A percentile compares a stretch with the other conserved stretches of the same genome.
Evolutionary conservation across 2,888 invertebrate species (phyloP).

Genomic region (Himalopsyche anomala): DNA sequence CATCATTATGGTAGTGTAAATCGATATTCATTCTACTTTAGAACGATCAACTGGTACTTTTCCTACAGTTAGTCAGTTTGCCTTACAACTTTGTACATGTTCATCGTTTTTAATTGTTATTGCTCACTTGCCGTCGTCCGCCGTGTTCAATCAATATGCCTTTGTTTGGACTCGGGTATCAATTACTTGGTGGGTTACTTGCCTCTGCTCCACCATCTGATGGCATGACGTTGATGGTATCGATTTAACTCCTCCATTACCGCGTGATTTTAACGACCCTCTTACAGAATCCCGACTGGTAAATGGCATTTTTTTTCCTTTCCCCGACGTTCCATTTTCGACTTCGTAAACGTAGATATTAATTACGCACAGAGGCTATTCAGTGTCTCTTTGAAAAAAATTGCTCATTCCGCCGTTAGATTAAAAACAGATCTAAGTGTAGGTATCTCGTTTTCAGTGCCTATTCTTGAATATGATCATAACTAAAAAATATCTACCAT

Average conservation of each 20-base stretch:
- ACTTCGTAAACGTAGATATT: constrained; percentile 9
- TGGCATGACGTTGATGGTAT: constrained; percentile 27
- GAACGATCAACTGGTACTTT: background rate
- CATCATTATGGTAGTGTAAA: background rate
- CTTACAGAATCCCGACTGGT: constrained; percentile 12
- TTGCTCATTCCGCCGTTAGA: too few relatives aligned
- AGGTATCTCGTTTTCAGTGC: too few relatives aligned
- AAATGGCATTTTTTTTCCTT: constrained; percentile 15
- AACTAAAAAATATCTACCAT: too few relatives aligned
- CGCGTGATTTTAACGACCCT: constrained; percentile 17
- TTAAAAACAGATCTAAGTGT: too few relatives aligned
- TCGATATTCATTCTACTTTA: constrained; percentile 22
- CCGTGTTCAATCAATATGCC: constrained; percentile 29
- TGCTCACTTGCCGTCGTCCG: constrained; percentile 36
- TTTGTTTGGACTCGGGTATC: constrained; percentile 38
- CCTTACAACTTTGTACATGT: constrained; percentile 31
- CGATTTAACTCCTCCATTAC: constrained; percentile 27
- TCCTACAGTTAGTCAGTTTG: constrained; percentile 20
- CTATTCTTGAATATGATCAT: too few relatives aligned
- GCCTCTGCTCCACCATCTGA: background rate
- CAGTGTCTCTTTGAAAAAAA: background rate
- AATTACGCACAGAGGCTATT: constrained; percentile 28
- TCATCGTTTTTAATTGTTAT: constrained; percentile 39
- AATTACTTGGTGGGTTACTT: constrained; percentile 41
- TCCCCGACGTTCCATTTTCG: constrained; percentile 4